These are phyloP conservation scores for Amblyteles armatorius DNA, from an alignment of 2,888 invertebrate genomes.

Conservation along the genomic window DNA sequence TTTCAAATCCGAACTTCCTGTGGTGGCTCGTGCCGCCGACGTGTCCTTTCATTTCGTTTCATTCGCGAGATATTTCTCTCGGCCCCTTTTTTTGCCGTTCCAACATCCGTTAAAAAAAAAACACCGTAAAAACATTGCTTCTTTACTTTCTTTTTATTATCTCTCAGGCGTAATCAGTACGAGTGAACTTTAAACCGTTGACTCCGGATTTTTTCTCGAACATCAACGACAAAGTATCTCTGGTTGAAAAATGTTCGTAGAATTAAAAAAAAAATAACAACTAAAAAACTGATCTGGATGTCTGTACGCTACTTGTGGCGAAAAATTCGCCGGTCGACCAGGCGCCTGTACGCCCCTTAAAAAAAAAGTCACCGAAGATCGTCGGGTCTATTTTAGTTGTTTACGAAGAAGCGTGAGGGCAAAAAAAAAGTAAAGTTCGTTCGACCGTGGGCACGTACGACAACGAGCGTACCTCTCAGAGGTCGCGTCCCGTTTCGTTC, in stretches of 20 bases:
- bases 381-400: slow-evolving; percentile 45
- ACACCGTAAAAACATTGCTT: neutral
- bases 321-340: neutral
- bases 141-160: neutral
- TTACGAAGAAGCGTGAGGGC: slow-evolving; percentile 23
- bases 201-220: neutral
- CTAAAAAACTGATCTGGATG: neutral
- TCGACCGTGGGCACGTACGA: slow-evolving; percentile 41
- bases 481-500: slow-evolving; percentile 40
- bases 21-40: slow-evolving; percentile 35
- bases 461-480: slow-evolving; percentile 19
- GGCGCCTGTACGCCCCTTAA: neutral
- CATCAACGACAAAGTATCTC: neutral
- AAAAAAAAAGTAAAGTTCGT: slow-evolving; percentile 1
- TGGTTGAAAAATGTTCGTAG: neutral
- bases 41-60: slow-evolving; percentile 10
- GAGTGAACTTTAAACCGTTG: neutral
- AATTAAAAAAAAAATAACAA: neutral
- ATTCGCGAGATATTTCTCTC: slow-evolving; percentile 22
- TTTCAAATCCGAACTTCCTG: slow-evolving; percentile 67
- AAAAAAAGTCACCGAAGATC: neutral
- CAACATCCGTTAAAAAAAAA: slow-evolving; percentile 8
- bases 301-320: neutral
- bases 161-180: neutral
- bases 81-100: neutral